phyloP scores from a whole-genome alignment of 2,113 vertebrate species.

The Mirounga angustirostris region DNA sequence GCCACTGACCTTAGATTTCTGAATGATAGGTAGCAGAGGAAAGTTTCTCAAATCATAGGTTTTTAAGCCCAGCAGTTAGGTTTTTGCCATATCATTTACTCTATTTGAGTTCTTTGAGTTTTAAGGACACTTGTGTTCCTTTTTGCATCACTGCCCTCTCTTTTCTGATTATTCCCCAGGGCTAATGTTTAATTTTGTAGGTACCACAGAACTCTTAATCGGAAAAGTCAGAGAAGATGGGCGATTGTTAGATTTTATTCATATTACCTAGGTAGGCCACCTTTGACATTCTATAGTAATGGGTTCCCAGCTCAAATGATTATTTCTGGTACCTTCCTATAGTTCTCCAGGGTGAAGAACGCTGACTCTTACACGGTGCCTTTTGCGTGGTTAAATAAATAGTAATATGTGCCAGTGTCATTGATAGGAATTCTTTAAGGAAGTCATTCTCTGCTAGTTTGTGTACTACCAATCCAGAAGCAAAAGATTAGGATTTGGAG shows the following conservation, averaged over 20 bases:
- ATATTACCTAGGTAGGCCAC: neutral
- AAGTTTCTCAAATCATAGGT: neutral
- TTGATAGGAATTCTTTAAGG: constrained; percentile 10
- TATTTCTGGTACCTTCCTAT: neutral
- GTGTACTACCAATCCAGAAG: neutral
- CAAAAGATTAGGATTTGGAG: neutral
- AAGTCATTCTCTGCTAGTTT: constrained; percentile 9
- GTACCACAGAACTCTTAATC: neutral
- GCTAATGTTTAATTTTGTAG: constrained; percentile 23
- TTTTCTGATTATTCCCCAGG: neutral
- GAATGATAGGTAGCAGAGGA: neutral
- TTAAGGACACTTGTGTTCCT: constrained; percentile 8
- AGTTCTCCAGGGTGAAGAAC: constrained; percentile 12
- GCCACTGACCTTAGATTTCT: neutral
- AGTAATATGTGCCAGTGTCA: neutral
- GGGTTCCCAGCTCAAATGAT: neutral
- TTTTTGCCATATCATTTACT: neutral
- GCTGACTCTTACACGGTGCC: neutral
- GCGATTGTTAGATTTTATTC: neutral
- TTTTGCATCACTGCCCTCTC: neutral
- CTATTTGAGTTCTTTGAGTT: neutral
- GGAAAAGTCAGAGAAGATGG: neutral
- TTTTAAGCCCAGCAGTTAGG: neutral
- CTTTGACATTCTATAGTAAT: neutral
- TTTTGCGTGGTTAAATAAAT: neutral